Percentiles rank a stretch among this genome's conserved stretches.
phyloP scores from a whole-genome alignment of 2,888 invertebrate species.

The Coremacera marginata region DNA sequence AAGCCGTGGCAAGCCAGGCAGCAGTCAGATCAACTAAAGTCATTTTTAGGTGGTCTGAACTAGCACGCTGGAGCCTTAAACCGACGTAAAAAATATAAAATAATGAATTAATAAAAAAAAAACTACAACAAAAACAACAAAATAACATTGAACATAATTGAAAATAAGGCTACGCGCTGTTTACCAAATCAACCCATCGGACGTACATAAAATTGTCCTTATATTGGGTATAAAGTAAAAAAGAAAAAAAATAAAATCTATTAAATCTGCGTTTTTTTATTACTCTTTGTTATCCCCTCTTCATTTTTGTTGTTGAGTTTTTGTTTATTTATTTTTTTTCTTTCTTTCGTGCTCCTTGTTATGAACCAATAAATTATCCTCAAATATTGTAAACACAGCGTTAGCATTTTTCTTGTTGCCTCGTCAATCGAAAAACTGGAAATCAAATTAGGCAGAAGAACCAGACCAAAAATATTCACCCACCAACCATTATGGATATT shows the following conservation, averaged over 20 bases:
- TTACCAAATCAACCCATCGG: not conserved
- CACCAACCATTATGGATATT: too few species aligned
- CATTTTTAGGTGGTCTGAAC: too few species aligned
- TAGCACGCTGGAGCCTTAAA: too few species aligned
- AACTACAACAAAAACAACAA: not conserved
- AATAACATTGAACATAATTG: not conserved
- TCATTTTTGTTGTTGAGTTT: not conserved
- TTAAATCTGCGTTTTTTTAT: constrained; percentile 1
- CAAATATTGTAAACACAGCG: too few species aligned
- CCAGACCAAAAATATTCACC: too few species aligned
- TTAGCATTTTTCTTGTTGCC: too few species aligned
- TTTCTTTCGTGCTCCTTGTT: not conserved
- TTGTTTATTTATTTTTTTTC: not conserved
- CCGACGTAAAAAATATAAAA: too few species aligned
- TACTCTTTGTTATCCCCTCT: not conserved
- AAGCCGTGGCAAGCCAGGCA: too few species aligned
- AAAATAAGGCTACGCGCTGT: not conserved
- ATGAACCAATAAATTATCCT: too few species aligned
- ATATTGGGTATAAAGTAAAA: not conserved
- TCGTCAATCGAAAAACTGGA: too few species aligned
- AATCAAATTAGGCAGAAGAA: too few species aligned
- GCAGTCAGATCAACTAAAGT: too few species aligned
- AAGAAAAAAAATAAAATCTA: not conserved
- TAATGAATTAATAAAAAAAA: not conserved
- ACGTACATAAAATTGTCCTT: constrained; percentile 11